Conservation (phyloP, 1,140 invertebrate species). For the Temnothorax curvispinosus region DNA sequence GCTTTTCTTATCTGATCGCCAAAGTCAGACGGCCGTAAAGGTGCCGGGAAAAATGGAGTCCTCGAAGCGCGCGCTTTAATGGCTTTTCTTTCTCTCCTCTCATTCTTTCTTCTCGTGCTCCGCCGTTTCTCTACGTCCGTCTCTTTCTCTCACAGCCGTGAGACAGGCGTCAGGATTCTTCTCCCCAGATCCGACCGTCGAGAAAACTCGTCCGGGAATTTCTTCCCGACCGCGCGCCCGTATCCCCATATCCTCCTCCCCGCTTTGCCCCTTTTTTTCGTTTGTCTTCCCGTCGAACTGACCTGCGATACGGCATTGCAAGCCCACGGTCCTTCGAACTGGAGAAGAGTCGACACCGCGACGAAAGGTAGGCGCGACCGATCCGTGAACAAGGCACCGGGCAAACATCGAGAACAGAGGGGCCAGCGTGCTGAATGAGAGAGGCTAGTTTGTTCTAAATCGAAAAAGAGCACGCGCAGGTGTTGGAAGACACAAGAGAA, state of each 20-base stretch:
- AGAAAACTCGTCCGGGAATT: slow-evolving; percentile 57
- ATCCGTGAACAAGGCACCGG: slow-evolving; percentile 71
- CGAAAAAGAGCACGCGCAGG: slow-evolving; percentile 26
- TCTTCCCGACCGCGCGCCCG: slow-evolving; percentile 1
- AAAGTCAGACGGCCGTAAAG: slow-evolving; percentile 55
- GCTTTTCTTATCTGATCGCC: slow-evolving; percentile 59
- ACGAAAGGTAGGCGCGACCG: slow-evolving; percentile 72
- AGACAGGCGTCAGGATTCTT: slow-evolving; percentile 39
- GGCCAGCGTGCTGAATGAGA: slow-evolving; percentile 49
- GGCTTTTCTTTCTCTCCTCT: slow-evolving; percentile 27
- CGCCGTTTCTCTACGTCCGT: neutral
- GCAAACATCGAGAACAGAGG: slow-evolving; percentile 67
- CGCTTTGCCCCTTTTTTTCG: neutral
- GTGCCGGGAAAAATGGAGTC: slow-evolving; percentile 59
- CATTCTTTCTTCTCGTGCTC: neutral
- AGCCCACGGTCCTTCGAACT: slow-evolving; percentile 24
- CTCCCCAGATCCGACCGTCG: neutral
- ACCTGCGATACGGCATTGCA: slow-evolving; percentile 64
- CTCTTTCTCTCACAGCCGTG: neutral
- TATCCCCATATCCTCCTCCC: neutral
- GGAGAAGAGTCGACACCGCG: slow-evolving; percentile 27
- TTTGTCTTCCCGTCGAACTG: slow-evolving; percentile 52
- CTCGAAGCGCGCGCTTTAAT: slow-evolving; percentile 37
- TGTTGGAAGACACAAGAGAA: neutral
- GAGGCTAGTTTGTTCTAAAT: slow-evolving; percentile 63